These are phyloP conservation scores for Melanostigma gelatinosum DNA, from an alignment of 2,113 vertebrate species.

Conservation along the genomic window DNA sequence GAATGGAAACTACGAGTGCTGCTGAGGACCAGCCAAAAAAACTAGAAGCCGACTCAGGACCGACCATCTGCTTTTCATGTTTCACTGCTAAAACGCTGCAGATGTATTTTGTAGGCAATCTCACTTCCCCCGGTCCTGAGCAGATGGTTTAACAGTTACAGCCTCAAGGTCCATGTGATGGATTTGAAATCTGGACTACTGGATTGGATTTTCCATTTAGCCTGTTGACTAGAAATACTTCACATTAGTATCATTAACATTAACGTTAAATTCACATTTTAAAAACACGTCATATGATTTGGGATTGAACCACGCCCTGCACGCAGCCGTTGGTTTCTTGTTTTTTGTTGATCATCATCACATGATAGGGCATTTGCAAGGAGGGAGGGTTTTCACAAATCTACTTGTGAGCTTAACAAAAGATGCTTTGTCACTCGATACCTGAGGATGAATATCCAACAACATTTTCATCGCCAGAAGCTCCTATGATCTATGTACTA, in stretches of 20 bases:
- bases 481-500: neutral
- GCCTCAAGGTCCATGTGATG: neutral
- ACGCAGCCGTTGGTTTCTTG: neutral
- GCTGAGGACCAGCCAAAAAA: neutral
- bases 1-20: slow-evolving; percentile 40
- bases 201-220: neutral
- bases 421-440: neutral
- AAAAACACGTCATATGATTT: neutral
- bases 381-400: neutral
- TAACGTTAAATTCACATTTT: neutral
- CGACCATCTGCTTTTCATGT: slow-evolving; percentile 63
- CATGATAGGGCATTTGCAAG: neutral
- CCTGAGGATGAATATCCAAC: neutral
- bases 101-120: slow-evolving; percentile 48
- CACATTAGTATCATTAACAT: neutral
- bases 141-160: slow-evolving; percentile 61
- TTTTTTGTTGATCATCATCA: neutral
- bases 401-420: neutral
- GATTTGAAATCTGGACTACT: slow-evolving; percentile 30
- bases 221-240: neutral
- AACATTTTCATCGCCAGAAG: neutral
- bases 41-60: slow-evolving; percentile 10
- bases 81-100: slow-evolving; percentile 32
- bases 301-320: neutral
- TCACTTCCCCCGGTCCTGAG: slow-evolving; percentile 37